Conservation (phyloP, 2,888 invertebrate species). For the Pteria penguin region DNA sequence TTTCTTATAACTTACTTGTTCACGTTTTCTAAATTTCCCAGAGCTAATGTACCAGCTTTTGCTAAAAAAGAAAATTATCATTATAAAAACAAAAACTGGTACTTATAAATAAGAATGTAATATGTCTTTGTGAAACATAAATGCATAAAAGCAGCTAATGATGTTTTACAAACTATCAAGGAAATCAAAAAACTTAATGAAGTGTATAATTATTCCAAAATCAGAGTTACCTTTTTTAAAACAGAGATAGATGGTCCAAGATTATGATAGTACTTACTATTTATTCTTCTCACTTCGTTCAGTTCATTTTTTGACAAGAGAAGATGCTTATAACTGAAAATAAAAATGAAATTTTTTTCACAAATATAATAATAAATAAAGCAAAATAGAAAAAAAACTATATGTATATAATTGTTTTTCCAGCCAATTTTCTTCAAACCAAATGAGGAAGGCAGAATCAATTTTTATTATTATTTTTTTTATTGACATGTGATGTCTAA, state of each 20-base stretch:
- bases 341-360: slow-evolving; percentile 24
- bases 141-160: no score
- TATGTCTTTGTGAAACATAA: no score
- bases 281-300: slow-evolving; percentile 78
- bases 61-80: slow-evolving; percentile 59
- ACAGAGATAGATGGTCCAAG: neutral
- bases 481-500: no score
- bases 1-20: slow-evolving; percentile 74
- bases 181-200: no score
- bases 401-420: no score
- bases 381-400: no score
- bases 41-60: slow-evolving; percentile 73
- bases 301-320: slow-evolving; percentile 77
- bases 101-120: neutral
- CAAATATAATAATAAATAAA: no score
- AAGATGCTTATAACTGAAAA: slow-evolving; percentile 78
- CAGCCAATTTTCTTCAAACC: no score
- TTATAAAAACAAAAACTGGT: neutral
- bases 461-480: no score
- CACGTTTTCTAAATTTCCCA: slow-evolving; percentile 72
- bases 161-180: no score
- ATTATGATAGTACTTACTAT: slow-evolving; percentile 62
- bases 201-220: no score
- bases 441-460: no score
- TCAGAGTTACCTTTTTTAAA: neutral